A percentile compares a stretch with the other conserved stretches of the same genome.
Conservation (phyloP, 2,888 invertebrate genomes). For the Hofmannophila pseudospretella region DNA sequence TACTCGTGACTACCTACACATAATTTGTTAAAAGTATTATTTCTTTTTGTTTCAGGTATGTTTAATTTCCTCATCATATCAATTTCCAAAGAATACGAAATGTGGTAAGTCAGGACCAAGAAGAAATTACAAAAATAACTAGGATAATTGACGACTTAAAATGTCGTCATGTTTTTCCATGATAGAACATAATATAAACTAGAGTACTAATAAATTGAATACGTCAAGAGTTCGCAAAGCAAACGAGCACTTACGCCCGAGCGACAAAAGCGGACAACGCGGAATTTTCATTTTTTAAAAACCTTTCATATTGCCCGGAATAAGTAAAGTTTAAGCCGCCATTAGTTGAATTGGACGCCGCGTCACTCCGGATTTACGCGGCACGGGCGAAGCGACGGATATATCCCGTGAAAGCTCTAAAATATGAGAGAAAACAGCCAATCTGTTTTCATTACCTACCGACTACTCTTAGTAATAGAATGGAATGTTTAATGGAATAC, state of each 20-base stretch:
- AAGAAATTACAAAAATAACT: no score
- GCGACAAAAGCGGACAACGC: conserved; percentile 9
- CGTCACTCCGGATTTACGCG: conserved; percentile 52
- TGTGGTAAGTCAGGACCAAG: no score
- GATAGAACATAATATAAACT: background rate
- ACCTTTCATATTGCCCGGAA: conserved; percentile 41
- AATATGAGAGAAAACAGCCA: conserved; percentile 5
- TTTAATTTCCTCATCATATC: background rate
- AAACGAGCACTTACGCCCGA: background rate
- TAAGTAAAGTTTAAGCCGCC: conserved; percentile 58
- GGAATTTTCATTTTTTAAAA: conserved; percentile 26
- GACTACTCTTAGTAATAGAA: conserved; percentile 1
- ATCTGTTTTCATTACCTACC: conserved; percentile 5
- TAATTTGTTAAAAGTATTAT: no score
- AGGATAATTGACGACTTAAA: no score
- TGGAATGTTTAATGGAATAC: background rate
- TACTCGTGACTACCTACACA: no score
- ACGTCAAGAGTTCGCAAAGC: background rate
- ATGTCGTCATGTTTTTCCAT: no score
- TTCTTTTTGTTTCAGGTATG: background rate
- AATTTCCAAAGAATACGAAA: no score
- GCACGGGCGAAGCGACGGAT: conserved; percentile 7
- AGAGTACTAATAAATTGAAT: background rate
- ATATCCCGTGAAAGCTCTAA: conserved; percentile 5
- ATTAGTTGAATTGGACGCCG: conserved; percentile 61